These are phyloP conservation scores for Gisinianus flammeolus DNA, from an alignment of 2,888 invertebrate species.

Conservation along the genomic window DNA sequence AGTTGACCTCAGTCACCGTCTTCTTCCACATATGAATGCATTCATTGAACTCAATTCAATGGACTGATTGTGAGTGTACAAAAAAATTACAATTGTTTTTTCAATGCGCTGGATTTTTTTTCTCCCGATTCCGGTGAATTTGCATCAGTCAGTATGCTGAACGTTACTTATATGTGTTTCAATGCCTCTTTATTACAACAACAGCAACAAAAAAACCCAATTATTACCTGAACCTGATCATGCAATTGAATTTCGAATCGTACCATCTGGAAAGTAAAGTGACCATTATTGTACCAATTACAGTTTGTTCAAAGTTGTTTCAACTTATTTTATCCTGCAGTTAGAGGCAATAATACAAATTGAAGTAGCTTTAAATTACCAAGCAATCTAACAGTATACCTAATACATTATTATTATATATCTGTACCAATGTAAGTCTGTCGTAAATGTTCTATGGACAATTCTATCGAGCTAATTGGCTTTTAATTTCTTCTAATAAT, in stretches of 20 bases:
- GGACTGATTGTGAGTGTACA: conserved; percentile 34
- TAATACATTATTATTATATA: too few species aligned
- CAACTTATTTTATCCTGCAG: not conserved
- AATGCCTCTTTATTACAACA: conserved; percentile 17
- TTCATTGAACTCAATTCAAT: conserved; percentile 24
- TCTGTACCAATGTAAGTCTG: too few species aligned
- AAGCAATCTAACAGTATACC: too few species aligned
- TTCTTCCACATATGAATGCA: conserved; percentile 18
- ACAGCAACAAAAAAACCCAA: not conserved
- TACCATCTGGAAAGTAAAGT: conserved; percentile 24
- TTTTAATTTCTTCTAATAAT: not conserved
- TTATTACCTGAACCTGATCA: conserved; percentile 23
- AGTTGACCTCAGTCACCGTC: not conserved
- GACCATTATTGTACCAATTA: conserved; percentile 19
- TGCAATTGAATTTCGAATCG: conserved; percentile 18
- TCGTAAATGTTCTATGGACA: too few species aligned
- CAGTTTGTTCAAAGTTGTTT: not conserved
- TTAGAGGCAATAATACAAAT: too few species aligned
- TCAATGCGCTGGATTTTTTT: not conserved
- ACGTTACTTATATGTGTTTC: conserved; percentile 1
- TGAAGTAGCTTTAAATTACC: too few species aligned
- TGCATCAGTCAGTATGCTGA: conserved; percentile 25
- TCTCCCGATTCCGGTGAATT: conserved; percentile 25
- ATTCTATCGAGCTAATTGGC: too few species aligned
- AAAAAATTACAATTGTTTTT: conserved; percentile 4